These are phyloP conservation scores for Drosophila chauvacae DNA, from an alignment of 1,140 invertebrate genomes.

Conservation along the genomic window DNA sequence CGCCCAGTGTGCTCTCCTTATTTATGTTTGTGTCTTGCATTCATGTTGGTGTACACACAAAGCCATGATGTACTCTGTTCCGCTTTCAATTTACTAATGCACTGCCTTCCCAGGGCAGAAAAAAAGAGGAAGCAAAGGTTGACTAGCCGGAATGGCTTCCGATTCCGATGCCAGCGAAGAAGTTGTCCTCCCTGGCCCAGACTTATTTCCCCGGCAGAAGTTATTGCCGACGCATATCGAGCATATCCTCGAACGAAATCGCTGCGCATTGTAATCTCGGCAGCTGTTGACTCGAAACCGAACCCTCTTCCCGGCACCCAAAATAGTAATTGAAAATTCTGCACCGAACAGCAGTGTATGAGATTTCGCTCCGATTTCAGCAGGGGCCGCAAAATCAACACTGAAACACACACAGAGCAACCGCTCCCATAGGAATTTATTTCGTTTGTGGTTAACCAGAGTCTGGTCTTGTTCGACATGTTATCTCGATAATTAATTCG, in stretches of 20 bases:
- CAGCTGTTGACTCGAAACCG: conserved; percentile 10
- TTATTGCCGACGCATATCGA: conserved; percentile 47
- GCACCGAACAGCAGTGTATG: conserved; percentile 9
- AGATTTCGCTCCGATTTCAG: conserved; percentile 20
- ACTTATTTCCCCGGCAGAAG: conserved; percentile 21
- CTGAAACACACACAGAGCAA: conserved; percentile 13
- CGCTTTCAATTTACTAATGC: conserved; percentile 81
- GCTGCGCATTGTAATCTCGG: conserved; percentile 33
- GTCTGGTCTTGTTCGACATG: conserved; percentile 29
- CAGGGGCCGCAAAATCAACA: conserved; percentile 32
- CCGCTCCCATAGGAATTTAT: conserved; percentile 32
- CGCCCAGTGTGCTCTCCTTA: conserved; percentile 13
- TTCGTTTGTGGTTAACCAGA: conserved; percentile 42
- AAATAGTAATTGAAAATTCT: conserved; percentile 21
- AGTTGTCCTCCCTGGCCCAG: conserved; percentile 7
- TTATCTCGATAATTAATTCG: conserved; percentile 54
- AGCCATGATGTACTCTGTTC: conserved; percentile 43
- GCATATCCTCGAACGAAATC: conserved; percentile 30
- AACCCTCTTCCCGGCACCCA: background rate
- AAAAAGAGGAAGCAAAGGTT: conserved; percentile 52
- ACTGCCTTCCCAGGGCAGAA: conserved; percentile 32
- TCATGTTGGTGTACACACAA: conserved; percentile 58
- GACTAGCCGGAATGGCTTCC: conserved; percentile 45
- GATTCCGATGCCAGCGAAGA: conserved; percentile 18
- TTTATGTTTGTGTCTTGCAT: conserved; percentile 65